These are phyloP conservation scores for Phocoena phocoena DNA, from an alignment of 2,113 vertebrate genomes.

Conservation along the genomic window DNA sequence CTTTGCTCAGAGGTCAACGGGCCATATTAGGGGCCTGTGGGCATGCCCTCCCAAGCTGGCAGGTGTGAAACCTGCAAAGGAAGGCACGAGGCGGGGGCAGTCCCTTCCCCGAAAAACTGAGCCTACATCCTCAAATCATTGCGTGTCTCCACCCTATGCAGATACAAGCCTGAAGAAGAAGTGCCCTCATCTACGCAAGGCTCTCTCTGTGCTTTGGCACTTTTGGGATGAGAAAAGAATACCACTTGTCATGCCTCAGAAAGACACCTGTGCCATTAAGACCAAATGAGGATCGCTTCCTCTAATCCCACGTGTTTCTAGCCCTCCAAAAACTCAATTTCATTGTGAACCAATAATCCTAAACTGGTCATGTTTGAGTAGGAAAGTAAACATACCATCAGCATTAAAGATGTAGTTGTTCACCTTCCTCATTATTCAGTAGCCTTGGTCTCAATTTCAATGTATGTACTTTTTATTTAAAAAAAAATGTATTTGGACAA, in stretches of 20 bases:
- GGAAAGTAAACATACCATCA: not conserved
- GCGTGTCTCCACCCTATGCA: not conserved
- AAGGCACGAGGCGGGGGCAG: not conserved
- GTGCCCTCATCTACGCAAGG: not conserved
- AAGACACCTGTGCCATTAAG: not conserved
- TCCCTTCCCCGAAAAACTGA: not conserved
- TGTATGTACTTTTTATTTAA: not conserved
- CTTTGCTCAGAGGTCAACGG: not conserved
- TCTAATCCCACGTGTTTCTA: not conserved
- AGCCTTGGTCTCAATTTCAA: not conserved
- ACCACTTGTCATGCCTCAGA: not conserved
- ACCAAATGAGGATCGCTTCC: not conserved
- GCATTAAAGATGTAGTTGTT: not conserved
- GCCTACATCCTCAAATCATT: not conserved
- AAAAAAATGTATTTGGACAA: not conserved
- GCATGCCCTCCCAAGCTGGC: not conserved
- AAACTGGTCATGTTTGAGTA: not conserved
- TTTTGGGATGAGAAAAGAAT: not conserved
- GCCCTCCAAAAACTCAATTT: not conserved
- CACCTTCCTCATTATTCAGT: not conserved
- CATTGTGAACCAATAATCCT: not conserved
- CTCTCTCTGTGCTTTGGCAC: not conserved
- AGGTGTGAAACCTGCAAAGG: constrained; percentile 22
- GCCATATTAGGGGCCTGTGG: not conserved
- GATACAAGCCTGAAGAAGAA: not conserved